These are phyloP conservation scores for Anthonomus grandis DNA, from an alignment of 1,140 invertebrate genomes.

Conservation along the genomic window DNA sequence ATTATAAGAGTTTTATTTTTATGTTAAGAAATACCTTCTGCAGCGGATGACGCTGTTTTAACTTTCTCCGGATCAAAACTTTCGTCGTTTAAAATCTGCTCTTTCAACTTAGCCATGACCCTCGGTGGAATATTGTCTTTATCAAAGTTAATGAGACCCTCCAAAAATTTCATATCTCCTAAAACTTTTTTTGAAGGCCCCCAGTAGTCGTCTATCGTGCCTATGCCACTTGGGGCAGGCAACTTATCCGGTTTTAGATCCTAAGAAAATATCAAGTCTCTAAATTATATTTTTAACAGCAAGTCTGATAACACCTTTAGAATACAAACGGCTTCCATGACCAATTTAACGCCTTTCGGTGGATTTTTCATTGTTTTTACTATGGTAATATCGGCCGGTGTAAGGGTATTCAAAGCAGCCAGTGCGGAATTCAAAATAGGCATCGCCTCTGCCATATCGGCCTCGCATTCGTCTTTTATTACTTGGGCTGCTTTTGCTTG, in stretches of 20 bases:
- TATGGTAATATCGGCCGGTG: slow-evolving; percentile 86
- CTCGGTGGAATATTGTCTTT: slow-evolving; percentile 85
- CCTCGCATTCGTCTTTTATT: slow-evolving; percentile 95
- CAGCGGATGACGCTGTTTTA: slow-evolving; percentile 70
- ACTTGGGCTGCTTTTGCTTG: slow-evolving; percentile 73
- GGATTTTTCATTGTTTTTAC: slow-evolving; percentile 98
- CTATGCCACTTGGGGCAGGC: slow-evolving; percentile 74
- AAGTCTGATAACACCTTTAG: slow-evolving; percentile 64
- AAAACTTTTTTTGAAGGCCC: slow-evolving; percentile 85
- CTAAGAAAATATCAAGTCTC: slow-evolving; percentile 43
- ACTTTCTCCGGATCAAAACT: slow-evolving; percentile 92
- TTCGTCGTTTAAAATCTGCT: slow-evolving; percentile 78
- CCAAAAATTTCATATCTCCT: slow-evolving; percentile 88
- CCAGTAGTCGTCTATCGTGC: slow-evolving; percentile 87
- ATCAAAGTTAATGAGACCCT: slow-evolving; percentile 80
- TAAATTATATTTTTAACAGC: neutral
- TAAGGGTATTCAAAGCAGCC: slow-evolving; percentile 86
- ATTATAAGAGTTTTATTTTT: too few relatives aligned
- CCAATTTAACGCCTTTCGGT: slow-evolving; percentile 86
- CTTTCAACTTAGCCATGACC: slow-evolving; percentile 80
- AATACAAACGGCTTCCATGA: slow-evolving; percentile 96
- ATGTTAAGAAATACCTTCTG: slow-evolving; percentile 62
- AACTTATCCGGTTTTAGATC: slow-evolving; percentile 81
- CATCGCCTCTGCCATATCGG: slow-evolving; percentile 88
- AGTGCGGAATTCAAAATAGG: slow-evolving; percentile 90